phyloP scores from a whole-genome alignment of 2,888 invertebrate species.

The Pandemis cinnamomeana region DNA sequence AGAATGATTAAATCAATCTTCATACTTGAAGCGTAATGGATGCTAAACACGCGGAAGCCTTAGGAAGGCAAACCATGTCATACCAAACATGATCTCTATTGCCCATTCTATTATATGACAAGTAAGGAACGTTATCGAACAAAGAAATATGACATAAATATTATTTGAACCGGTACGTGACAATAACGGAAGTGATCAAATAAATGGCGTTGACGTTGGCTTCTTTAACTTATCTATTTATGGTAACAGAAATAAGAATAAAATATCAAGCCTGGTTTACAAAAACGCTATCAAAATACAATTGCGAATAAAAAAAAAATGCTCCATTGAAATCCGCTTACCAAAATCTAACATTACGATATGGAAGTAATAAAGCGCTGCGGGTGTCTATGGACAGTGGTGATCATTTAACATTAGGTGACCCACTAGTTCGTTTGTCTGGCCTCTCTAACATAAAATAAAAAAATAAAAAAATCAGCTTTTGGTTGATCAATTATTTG shows the following conservation, averaged over 20 bases:
- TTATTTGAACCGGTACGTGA: background rate
- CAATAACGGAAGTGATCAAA: background rate
- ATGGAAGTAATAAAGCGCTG: no score
- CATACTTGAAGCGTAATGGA: slow-evolving; percentile 43
- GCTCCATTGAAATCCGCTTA: background rate
- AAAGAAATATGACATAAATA: slow-evolving; percentile 1
- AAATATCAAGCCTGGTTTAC: background rate
- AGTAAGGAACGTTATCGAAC: background rate
- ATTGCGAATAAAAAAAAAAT: background rate
- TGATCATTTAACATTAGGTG: no score
- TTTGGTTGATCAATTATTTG: no score
- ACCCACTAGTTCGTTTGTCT: no score
- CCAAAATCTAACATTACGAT: background rate
- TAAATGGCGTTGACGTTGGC: background rate
- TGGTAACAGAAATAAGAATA: background rate
- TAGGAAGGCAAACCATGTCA: slow-evolving; percentile 38
- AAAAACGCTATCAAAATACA: background rate
- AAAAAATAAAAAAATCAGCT: no score
- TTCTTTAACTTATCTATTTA: background rate
- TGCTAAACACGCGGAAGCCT: slow-evolving; percentile 45
- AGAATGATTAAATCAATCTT: slow-evolving; percentile 42
- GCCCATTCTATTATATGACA: background rate
- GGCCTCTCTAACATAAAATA: no score
- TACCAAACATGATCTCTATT: slow-evolving; percentile 38
- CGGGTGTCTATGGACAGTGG: no score